These are phyloP conservation scores for Kryptopterus vitreolus DNA, from an alignment of 2,797 vertebrate species.

Conservation along the genomic window DNA sequence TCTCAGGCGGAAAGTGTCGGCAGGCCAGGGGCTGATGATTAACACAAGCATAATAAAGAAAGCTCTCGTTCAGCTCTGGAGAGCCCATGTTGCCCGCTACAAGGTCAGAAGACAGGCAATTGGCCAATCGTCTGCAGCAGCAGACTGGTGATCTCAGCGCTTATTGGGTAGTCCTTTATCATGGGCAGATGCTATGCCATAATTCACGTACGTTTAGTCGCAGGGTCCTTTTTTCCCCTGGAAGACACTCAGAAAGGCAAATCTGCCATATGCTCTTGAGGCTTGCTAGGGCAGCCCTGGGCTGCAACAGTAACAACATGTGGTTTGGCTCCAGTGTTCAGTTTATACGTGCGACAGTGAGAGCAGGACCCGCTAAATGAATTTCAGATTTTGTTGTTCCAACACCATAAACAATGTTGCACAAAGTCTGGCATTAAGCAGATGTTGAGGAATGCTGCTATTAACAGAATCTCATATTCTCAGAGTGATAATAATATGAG, in stretches of 20 bases:
- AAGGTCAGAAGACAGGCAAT: constrained; percentile 70
- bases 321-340: constrained; percentile 74
- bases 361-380: constrained; percentile 75
- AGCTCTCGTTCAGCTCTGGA: constrained; percentile 67
- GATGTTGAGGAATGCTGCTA: constrained; percentile 39
- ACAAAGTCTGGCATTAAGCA: constrained; percentile 60
- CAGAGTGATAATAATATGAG: no score
- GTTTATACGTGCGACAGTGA: constrained; percentile 68
- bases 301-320: constrained; percentile 71
- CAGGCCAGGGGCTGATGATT: constrained; percentile 51
- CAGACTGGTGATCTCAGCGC: constrained; percentile 21
- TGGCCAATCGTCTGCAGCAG: constrained; percentile 56
- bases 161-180: constrained; percentile 28
- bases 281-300: constrained; percentile 71
- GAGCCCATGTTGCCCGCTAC: constrained; percentile 60
- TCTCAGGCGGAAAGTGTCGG: constrained; percentile 40
- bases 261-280: constrained; percentile 70
- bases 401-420: constrained; percentile 70
- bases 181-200: constrained; percentile 35
- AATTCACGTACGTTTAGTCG: constrained; percentile 40
- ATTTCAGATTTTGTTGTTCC: constrained; percentile 76
- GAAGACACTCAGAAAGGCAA: constrained; percentile 62
- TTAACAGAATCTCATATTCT: constrained; percentile 44
- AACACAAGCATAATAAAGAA: constrained; percentile 65
- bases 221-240: constrained; percentile 51